Evolutionary conservation across 2,113 vertebrate species (phyloP).

Genomic region (Girardinichthys multiradiatus): DNA sequence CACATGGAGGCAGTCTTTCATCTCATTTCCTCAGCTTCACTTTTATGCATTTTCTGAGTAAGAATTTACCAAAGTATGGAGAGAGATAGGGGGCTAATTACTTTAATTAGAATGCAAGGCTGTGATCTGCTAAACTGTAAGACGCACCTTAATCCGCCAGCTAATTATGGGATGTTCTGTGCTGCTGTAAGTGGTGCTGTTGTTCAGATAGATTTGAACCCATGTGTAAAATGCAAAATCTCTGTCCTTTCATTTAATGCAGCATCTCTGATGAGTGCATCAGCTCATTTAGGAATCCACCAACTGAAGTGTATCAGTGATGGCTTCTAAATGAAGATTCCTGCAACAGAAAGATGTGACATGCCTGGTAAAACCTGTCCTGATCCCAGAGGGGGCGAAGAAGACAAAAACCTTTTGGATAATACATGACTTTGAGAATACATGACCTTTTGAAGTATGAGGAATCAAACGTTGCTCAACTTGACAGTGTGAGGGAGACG

Average conservation of each 20-base stretch:
- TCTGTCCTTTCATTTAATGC: slow-evolving; percentile 48
- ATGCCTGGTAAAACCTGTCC: not conserved
- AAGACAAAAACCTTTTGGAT: not conserved
- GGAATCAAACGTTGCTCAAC: not conserved
- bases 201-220: slow-evolving; percentile 21
- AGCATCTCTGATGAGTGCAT: slow-evolving; percentile 18
- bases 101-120: slow-evolving; percentile 71
- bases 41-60: slow-evolving; percentile 55
- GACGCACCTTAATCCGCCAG: slow-evolving; percentile 71
- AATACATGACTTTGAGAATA: not conserved
- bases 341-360: not conserved
- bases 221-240: slow-evolving; percentile 31
- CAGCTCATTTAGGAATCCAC: not conserved
- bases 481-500: not conserved
- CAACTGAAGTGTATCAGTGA: slow-evolving; percentile 10
- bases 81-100: slow-evolving; percentile 70
- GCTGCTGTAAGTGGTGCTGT: slow-evolving; percentile 11
- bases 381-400: not conserved
- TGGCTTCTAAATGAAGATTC: slow-evolving; percentile 13
- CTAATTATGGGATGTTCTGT: slow-evolving; percentile 67
- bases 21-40: slow-evolving; percentile 54
- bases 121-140: slow-evolving; percentile 73
- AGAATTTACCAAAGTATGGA: slow-evolving; percentile 64
- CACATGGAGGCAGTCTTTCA: slow-evolving; percentile 13
- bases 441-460: not conserved